A percentile compares a stretch with the other conserved stretches of the same genome.
Conservation (phyloP, 2,113 vertebrate genomes). For the Tragulus kanchil region DNA sequence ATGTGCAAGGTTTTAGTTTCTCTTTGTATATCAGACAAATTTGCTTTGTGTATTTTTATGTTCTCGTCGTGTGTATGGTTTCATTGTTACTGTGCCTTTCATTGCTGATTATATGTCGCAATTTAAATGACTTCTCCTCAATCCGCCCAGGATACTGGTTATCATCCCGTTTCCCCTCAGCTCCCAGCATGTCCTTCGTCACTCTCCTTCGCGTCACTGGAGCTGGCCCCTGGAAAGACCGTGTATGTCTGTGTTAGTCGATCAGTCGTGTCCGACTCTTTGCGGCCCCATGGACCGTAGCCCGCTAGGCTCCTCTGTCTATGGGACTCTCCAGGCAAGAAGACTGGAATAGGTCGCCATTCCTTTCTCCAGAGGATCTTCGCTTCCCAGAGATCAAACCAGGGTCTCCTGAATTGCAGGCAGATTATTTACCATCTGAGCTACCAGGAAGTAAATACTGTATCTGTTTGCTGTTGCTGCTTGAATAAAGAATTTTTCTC, state of each 20-base stretch:
- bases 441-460: too few species aligned
- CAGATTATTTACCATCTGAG: too few species aligned
- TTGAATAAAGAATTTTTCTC: background rate
- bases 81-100: rapidly evolving
- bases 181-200: background rate
- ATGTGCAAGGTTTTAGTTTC: background rate
- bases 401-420: too few species aligned
- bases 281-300: too few species aligned
- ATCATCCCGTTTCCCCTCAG: background rate
- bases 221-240: background rate
- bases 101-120: too few species aligned
- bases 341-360: too few species aligned
- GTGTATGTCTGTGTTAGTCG: too few species aligned
- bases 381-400: too few species aligned
- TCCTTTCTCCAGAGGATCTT: too few species aligned
- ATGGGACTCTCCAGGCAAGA: too few species aligned
- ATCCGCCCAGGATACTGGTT: background rate
- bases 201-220: background rate
- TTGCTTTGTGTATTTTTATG: background rate
- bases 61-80: background rate
- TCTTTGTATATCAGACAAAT: background rate
- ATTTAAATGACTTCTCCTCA: background rate
- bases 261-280: too few species aligned
- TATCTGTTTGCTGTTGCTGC: background rate
- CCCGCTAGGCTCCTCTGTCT: too few species aligned